phyloP scores from a whole-genome alignment of 2,888 invertebrate species.

The Minunthozetes semirufus region DNA sequence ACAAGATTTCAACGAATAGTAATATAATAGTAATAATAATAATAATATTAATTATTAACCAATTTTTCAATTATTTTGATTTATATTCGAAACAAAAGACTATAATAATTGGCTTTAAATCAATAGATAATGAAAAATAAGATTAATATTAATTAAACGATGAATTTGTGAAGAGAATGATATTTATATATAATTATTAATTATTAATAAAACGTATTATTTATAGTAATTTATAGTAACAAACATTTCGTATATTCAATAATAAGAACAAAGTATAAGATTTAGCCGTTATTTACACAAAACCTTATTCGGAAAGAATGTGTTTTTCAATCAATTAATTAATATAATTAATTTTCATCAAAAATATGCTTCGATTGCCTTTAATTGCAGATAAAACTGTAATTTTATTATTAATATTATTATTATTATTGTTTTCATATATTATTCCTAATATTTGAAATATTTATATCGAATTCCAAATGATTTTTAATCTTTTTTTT shows the following conservation, averaged over 20 bases:
- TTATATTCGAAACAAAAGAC: too few relatives aligned
- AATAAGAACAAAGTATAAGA: conserved; percentile 13
- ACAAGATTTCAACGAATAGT: conserved; percentile 10
- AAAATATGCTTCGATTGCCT: background rate
- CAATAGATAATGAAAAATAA: too few relatives aligned
- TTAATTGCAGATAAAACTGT: background rate
- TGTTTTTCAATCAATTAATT: background rate
- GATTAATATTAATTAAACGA: background rate
- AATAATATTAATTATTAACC: background rate
- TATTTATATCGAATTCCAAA: too few relatives aligned
- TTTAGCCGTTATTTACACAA: background rate
- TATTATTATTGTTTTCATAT: background rate
- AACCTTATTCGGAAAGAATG: background rate
- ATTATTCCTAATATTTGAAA: too few relatives aligned
- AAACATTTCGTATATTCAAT: conserved; percentile 4
- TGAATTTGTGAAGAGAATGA: background rate
- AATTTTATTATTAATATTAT: background rate
- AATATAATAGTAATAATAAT: conserved; percentile 18
- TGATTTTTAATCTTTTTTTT: too few relatives aligned
- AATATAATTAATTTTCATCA: background rate
- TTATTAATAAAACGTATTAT: background rate
- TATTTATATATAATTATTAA: background rate
- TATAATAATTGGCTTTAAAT: too few relatives aligned
- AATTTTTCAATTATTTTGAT: background rate
- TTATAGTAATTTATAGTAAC: background rate